phyloP scores from a whole-genome alignment of 2,113 vertebrate species.

The Paradisaea rubra region DNA sequence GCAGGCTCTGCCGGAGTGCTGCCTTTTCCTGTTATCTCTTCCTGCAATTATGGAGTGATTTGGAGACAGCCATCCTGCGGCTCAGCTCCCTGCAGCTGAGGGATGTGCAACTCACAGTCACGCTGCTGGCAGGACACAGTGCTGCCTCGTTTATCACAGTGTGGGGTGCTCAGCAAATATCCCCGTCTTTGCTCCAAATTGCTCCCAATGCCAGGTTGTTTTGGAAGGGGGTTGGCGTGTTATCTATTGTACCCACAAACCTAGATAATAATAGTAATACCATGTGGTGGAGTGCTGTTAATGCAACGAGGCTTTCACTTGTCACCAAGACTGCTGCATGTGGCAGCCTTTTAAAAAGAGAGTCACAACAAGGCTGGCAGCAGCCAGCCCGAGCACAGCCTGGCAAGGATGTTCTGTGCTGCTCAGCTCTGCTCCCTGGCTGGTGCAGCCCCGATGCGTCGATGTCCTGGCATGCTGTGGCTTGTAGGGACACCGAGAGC shows the following conservation, averaged over 20 bases:
- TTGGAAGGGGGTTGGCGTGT: not conserved
- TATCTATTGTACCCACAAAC: not conserved
- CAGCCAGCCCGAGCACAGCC: not conserved
- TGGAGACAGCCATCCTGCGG: not conserved
- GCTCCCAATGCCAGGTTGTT: not conserved
- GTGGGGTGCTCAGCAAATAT: not conserved
- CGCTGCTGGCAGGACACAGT: not conserved
- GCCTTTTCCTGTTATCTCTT: slow-evolving; percentile 1
- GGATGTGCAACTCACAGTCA: not conserved
- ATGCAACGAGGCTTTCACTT: not conserved
- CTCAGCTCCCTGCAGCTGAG: not conserved
- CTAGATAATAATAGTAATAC: not conserved
- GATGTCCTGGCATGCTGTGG: not conserved
- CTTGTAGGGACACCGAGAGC: not conserved
- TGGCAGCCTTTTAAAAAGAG: not conserved
- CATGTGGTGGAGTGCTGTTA: not conserved
- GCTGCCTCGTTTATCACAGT: not conserved
- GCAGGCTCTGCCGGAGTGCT: not conserved
- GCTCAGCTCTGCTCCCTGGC: not conserved
- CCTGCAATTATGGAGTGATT: not conserved
- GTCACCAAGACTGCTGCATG: not conserved
- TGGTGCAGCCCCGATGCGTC: not conserved
- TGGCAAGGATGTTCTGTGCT: not conserved
- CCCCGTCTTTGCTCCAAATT: not conserved
- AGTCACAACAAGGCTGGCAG: slow-evolving; percentile 2